Evolutionary conservation across 2,113 vertebrate genomes (phyloP).

Genomic region (Saccopteryx bilineata): DNA sequence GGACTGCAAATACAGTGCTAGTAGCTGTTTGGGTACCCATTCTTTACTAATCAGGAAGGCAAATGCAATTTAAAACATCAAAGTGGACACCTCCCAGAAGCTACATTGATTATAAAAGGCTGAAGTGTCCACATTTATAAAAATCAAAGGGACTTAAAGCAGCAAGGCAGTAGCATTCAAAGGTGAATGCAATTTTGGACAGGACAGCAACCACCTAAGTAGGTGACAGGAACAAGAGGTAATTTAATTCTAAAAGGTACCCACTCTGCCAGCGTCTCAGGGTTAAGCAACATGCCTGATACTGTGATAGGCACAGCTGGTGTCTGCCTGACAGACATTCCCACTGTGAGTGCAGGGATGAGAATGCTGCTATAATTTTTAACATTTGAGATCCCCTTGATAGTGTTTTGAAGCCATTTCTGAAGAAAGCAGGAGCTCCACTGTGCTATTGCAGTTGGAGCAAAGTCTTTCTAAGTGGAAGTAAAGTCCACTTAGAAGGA

Average conservation of each 20-base stretch:
- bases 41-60: constrained; percentile 61
- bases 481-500: neutral
- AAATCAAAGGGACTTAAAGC: constrained; percentile 67
- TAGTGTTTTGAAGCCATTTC: constrained; percentile 15
- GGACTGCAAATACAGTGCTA: neutral
- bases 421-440: constrained; percentile 39
- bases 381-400: neutral
- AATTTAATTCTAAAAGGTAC: constrained; percentile 72
- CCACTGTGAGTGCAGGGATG: neutral
- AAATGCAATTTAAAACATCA: constrained; percentile 64
- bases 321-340: constrained; percentile 28
- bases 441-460: neutral
- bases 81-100: constrained; percentile 75
- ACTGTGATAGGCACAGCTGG: neutral
- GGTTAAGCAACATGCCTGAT: constrained; percentile 6
- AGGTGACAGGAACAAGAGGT: constrained; percentile 3
- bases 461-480: neutral
- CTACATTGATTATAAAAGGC: constrained; percentile 19
- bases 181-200: constrained; percentile 44
- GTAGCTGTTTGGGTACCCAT: constrained; percentile 54
- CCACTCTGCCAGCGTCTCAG: neutral
- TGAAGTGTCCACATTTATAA: constrained; percentile 43
- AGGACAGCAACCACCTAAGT: neutral
- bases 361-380: neutral
- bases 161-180: constrained; percentile 5